A percentile compares a stretch with the other conserved stretches of the same genome.
Conservation (phyloP, 2,888 invertebrate genomes). For the Thereva nobilitata region DNA sequence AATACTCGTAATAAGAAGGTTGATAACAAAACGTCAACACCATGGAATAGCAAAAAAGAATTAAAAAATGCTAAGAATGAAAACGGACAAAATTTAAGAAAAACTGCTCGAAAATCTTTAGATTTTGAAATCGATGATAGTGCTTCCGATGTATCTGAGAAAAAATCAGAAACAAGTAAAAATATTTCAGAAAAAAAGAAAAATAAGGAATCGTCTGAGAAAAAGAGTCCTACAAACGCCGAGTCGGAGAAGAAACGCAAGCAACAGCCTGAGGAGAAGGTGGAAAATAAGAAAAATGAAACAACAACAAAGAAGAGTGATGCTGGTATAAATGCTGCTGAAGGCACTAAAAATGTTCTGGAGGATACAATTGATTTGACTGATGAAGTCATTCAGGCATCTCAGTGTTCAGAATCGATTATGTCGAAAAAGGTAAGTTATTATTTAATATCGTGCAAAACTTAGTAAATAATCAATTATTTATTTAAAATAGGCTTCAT, state of each 20-base stretch:
- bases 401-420: constrained; percentile 39
- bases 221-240: neutral
- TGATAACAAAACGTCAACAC: neutral
- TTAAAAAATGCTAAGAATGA: neutral
- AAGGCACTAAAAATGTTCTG: too few relatives aligned
- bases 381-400: constrained; percentile 37
- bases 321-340: too few relatives aligned
- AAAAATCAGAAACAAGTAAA: constrained; percentile 2
- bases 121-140: constrained; percentile 18
- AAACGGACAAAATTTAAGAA: constrained; percentile 4
- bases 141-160: neutral
- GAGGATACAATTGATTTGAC: constrained; percentile 12
- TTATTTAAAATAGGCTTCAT: too few relatives aligned
- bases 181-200: neutral
- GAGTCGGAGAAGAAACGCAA: too few relatives aligned
- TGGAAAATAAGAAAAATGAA: too few relatives aligned
- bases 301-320: too few relatives aligned
- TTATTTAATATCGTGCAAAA: neutral
- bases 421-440: constrained; percentile 37
- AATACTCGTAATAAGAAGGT: neutral
- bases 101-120: constrained; percentile 14
- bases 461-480: too few relatives aligned
- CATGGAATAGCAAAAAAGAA: neutral
- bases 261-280: too few relatives aligned
- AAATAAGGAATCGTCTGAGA: neutral